Conservation (phyloP, 1,140 invertebrate genomes). For the Neuroterus valhalla region DNA sequence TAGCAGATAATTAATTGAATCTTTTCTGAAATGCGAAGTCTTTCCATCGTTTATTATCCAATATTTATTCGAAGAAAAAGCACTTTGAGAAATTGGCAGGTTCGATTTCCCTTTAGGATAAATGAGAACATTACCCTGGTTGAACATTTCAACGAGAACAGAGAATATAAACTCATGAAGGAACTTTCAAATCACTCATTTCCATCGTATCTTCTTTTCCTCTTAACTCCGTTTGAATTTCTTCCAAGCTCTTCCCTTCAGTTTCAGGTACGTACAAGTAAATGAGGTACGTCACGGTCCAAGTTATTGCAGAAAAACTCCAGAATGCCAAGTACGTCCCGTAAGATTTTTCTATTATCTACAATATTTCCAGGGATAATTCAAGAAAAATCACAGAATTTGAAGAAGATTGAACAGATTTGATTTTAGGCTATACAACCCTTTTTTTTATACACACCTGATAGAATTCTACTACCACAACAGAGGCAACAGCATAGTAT, state of each 20-base stretch:
- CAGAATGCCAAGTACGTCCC: conserved; percentile 77
- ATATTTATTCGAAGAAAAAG: no score
- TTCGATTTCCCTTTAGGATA: conserved; percentile 14
- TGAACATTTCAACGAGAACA: conserved; percentile 22
- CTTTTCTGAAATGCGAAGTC: neutral
- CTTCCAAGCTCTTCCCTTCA: conserved; percentile 79
- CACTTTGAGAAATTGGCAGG: conserved; percentile 16
- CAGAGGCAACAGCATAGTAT: conserved; percentile 66
- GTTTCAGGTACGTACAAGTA: conserved; percentile 80
- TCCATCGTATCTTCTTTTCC: conserved; percentile 42
- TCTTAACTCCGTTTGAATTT: conserved; percentile 74
- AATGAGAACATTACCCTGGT: conserved; percentile 6
- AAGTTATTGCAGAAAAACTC: conserved; percentile 76
- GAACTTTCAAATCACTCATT: conserved; percentile 38
- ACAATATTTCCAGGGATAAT: conserved; percentile 38
- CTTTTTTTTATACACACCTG: conserved; percentile 60
- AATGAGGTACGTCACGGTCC: conserved; percentile 76
- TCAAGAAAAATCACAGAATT: conserved; percentile 16
- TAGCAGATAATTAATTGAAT: no score
- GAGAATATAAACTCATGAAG: conserved; percentile 11
- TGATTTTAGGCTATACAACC: neutral
- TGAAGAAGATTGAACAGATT: conserved; percentile 29
- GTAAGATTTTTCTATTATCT: conserved; percentile 68
- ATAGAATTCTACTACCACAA: conserved; percentile 70
- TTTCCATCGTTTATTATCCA: conserved; percentile 29